Conservation (phyloP, 2,113 vertebrate species). For the Eulacestoma nigropectus region DNA sequence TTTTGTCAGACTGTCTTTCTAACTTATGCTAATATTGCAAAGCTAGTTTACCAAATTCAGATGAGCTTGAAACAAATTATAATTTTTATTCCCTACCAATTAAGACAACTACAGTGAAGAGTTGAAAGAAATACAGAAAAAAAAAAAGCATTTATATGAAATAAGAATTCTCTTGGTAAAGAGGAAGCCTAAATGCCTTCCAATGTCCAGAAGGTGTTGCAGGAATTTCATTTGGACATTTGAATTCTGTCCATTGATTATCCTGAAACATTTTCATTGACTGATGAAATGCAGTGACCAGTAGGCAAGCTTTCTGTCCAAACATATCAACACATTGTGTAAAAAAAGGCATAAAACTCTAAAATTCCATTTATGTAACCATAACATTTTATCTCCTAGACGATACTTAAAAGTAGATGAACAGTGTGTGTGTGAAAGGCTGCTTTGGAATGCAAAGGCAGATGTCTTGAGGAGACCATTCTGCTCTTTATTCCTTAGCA, state of each 20-base stretch:
- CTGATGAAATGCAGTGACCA: not conserved
- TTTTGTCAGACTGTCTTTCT: not conserved
- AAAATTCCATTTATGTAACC: not conserved
- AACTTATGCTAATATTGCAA: not conserved
- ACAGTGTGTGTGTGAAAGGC: not conserved
- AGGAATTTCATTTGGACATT: not conserved
- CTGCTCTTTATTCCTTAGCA: not conserved
- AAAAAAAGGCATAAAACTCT: not conserved
- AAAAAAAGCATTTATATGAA: not conserved
- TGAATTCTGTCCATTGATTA: not conserved
- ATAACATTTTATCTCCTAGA: not conserved
- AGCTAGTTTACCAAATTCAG: not conserved
- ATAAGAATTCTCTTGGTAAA: not conserved
- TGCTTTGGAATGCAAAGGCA: not conserved
- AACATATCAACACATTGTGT: not conserved
- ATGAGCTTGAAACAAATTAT: rapidly evolving
- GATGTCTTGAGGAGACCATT: not conserved
- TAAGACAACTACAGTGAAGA: not conserved
- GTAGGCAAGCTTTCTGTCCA: not conserved
- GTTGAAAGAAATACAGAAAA: not conserved
- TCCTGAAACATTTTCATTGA: not conserved
- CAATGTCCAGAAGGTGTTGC: not conserved
- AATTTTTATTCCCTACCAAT: not conserved
- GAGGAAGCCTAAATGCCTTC: not conserved
- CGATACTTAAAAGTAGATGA: not conserved